A percentile compares a stretch with the other conserved stretches of the same genome.
phyloP scores from a whole-genome alignment of 2,797 vertebrate species.

The Xiphorhynchus erythropygius region DNA sequence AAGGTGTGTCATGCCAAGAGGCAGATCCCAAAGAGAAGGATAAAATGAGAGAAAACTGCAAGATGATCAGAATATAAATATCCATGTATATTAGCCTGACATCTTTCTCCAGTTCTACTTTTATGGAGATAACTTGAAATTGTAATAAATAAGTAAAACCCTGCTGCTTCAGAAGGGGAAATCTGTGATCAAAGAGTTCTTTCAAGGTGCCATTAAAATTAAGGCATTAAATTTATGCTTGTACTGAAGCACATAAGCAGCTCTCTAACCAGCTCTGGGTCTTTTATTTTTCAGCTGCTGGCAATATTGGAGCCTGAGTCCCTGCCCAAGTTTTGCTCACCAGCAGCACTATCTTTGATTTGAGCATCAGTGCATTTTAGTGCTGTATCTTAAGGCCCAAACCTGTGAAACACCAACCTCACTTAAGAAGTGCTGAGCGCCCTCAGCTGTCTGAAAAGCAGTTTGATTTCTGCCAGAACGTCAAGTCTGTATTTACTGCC shows the following conservation, averaged over 20 bases:
- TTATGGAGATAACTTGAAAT: not conserved
- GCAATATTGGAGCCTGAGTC: not conserved
- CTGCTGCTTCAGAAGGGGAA: not conserved
- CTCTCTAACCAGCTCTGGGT: not conserved
- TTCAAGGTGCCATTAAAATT: not conserved
- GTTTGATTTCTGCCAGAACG: not conserved
- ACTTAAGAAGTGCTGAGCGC: not conserved
- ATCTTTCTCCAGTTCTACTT: not conserved
- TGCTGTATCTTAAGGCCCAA: not conserved
- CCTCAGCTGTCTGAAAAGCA: conserved; percentile 35
- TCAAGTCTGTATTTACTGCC: not conserved
- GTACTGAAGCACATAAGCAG: not conserved
- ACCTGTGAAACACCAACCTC: not conserved
- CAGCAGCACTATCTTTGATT: not conserved
- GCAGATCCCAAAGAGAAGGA: not conserved
- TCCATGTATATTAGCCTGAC: not conserved
- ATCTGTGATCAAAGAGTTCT: not conserved
- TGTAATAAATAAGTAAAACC: not conserved
- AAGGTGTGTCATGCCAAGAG: not conserved
- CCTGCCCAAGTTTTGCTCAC: not conserved
- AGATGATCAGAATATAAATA: not conserved
- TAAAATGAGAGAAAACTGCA: not conserved
- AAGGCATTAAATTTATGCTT: not conserved
- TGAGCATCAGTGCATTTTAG: not conserved
- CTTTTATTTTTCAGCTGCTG: not conserved